Evolutionary conservation across 2,113 vertebrate genomes (phyloP), one percentile per base, ranked within the genome.

Genomic region (Ptyas mucosa): DNA sequence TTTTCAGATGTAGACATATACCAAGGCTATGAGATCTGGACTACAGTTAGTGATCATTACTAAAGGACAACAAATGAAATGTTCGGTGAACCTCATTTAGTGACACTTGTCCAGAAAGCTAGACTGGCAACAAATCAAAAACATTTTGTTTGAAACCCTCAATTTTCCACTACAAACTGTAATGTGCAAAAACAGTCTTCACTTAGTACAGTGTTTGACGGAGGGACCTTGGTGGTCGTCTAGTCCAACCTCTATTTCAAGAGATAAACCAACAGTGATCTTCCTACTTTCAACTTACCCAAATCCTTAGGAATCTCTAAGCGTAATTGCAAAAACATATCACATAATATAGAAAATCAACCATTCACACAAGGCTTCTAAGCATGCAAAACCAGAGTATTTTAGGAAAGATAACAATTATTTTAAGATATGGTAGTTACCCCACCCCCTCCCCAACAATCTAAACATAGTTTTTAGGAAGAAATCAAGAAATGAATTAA

Each of bases 401-500:
- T 75, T 92, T 89, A 88, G 89, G 91, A 46, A 93, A 29, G 39
- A 11, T 53, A 15, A 58, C 1, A 85, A 61, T 91, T 75, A 61
- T 1, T 52, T 92, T 89, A 88, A 93, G 1, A 26, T 94, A 91
- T 69, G 18, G 53, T 46, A 92, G 58, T n/a, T 26, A 87, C 3
- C n/a, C 26, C 29, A 23, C 9, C 89, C 90, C 75, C 18, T 39
- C 93, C 69, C 39, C 93, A 90, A 90, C 64, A 89, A 94, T 53
- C 46, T 0, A 0, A 11, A 11, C 1, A 57, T 92, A 91, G 93
- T 90, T 94, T 93, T 15, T 89, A 96, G 91, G 96, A 96, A 96
- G 94, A 95, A 89, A 5, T 57, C 0, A 8, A 39, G 14, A 95
- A 96, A 96, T 97, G 97, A 96, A 97, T 97, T 95, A 96, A 94